phyloP scores from a whole-genome alignment of 2,797 vertebrate species.

The Heteromormyrus szaboi region DNA sequence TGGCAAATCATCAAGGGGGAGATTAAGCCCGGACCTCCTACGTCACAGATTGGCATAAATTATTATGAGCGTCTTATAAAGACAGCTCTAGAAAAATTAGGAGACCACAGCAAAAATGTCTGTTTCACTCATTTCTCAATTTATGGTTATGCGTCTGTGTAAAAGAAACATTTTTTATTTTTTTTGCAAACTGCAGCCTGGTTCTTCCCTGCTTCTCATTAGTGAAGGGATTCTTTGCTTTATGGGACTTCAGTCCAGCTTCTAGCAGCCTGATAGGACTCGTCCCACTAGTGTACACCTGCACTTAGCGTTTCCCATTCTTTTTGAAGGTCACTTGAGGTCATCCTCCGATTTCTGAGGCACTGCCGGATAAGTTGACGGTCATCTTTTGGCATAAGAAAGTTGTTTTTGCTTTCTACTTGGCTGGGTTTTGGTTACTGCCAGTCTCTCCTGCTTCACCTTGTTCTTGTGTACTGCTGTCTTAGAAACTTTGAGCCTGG shows the following conservation, averaged over 20 bases:
- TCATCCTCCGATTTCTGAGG: background rate
- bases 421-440: background rate
- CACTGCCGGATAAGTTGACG: background rate
- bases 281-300: background rate
- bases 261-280: background rate
- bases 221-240: background rate
- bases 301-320: background rate
- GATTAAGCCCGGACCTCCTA: conserved; percentile 37
- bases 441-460: background rate
- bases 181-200: background rate
- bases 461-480: background rate
- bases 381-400: background rate
- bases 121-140: background rate
- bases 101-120: background rate
- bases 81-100: background rate
- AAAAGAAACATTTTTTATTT: background rate
- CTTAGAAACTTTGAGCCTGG: background rate
- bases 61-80: background rate
- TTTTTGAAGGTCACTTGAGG: background rate
- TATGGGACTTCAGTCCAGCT: background rate
- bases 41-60: background rate
- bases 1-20: conserved; percentile 11
- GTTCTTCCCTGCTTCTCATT: background rate
- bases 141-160: background rate
- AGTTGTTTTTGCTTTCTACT: background rate